Conservation (phyloP, 2,797 vertebrate genomes). For the Channa striata region DNA sequence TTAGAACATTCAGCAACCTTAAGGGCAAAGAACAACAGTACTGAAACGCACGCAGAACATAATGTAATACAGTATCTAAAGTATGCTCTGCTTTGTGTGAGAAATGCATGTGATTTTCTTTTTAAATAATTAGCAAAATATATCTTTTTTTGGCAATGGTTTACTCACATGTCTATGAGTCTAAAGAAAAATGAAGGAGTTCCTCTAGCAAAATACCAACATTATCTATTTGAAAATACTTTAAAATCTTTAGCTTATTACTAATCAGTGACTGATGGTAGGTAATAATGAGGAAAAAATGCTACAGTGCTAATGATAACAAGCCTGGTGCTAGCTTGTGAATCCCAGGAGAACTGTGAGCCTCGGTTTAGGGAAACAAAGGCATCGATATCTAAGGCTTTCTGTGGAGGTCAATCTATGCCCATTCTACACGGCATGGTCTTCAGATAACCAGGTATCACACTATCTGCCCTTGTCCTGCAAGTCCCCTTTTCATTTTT, state of each 20-base stretch:
- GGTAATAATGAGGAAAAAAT: slow-evolving; percentile 54
- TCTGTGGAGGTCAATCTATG: slow-evolving; percentile 35
- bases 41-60: slow-evolving; percentile 11
- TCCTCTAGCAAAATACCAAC: slow-evolving; percentile 14
- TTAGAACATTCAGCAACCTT: slow-evolving; percentile 35
- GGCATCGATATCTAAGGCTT: slow-evolving; percentile 54
- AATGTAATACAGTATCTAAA: slow-evolving; percentile 22
- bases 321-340: slow-evolving; percentile 42
- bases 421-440: slow-evolving; percentile 30
- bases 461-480: slow-evolving; percentile 21
- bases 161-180: slow-evolving; percentile 6
- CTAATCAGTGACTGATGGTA: slow-evolving; percentile 33
- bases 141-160: background rate
- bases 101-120: slow-evolving; percentile 13
- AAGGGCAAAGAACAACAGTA: slow-evolving; percentile 19
- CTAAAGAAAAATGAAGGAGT: slow-evolving; percentile 3
- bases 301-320: slow-evolving; percentile 61
- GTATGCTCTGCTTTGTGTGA: background rate
- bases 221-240: background rate
- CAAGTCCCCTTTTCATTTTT: slow-evolving; percentile 28
- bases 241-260: slow-evolving; percentile 13
- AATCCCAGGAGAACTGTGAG: slow-evolving; percentile 42
- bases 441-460: slow-evolving; percentile 31
- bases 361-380: slow-evolving; percentile 59
- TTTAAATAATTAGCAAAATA: background rate